Evolutionary conservation across 2,888 invertebrate genomes (phyloP), one percentile per base, ranked within the genome.

Genomic region (Mesorhabditis belari): DNA sequence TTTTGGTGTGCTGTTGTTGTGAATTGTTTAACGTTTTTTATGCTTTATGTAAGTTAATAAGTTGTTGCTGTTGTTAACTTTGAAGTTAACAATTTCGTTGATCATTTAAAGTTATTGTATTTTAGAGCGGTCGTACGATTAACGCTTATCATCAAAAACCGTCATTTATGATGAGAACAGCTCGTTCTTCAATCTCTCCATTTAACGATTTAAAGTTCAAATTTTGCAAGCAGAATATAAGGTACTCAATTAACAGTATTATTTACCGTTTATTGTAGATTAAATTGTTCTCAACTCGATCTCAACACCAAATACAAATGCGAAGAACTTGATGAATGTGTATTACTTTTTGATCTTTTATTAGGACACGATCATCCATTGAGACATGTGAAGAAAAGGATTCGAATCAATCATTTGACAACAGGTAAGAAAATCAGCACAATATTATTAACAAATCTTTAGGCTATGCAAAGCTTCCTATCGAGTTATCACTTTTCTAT

Each of bases 1-100:
- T 74, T 74, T 60, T 74, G 74, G 72, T 66, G 71, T 62, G 55
- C 69, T 9, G 71, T 71, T 44, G 71, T 74, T 27, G 63, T 66
- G n/a, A 69, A 70, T 51, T 74, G 74, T 60, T 29, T 72, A 49
- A 62, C 67, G 27, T 67, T 74, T 52, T 72, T 70, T 58, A 71
- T 74, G 67, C 60, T 72, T 28, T 69, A 71, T 58, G 74, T 72
- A 58, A 65, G 70, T 64, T 17, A 26, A 17, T 17, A 4, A 55
- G n/a, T 17, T n/a, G 44, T 35, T n/a, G 12, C 23, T 4, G 21
- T 12, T 50, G 4, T 54, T 5, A 54, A 23, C n/a, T 54, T 9
- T 53, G 6, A 3, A 25, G 19, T 25, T 23, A 12, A 4, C 19
- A 4, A 5, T 6, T 4, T 21, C 50, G 6, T 6, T 6, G n/a